A percentile compares a stretch with the other conserved stretches of the same genome.
phyloP scores from a whole-genome alignment of 2,113 vertebrate species.

The Zapus hudsonius region DNA sequence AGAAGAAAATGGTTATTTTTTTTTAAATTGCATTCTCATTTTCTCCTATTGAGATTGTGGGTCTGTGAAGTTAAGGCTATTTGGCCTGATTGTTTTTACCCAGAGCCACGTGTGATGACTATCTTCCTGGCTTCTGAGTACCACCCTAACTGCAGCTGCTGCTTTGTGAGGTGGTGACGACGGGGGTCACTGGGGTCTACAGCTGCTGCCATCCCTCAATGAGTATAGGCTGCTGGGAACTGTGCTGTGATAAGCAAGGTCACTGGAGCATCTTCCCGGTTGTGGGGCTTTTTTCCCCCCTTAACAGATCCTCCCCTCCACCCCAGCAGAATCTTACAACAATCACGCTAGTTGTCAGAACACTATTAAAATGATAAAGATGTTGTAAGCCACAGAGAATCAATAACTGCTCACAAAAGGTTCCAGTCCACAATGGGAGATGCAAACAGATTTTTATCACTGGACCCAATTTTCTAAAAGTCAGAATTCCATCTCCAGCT shows the following conservation, averaged over 20 bases:
- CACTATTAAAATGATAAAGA: slow-evolving; percentile 57
- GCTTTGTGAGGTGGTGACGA: not conserved
- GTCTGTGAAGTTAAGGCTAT: not conserved
- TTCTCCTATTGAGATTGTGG: not conserved
- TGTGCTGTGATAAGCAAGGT: not conserved
- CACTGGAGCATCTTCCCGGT: not conserved
- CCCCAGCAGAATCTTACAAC: not conserved
- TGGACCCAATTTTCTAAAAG: slow-evolving; percentile 15
- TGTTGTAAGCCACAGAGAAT: slow-evolving; percentile 50
- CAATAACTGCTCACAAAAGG: slow-evolving; percentile 38
- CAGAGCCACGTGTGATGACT: not conserved
- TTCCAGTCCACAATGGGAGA: slow-evolving; percentile 18
- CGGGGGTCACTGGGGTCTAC: not conserved
- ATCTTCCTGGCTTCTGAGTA: not conserved
- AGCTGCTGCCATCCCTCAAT: not conserved
- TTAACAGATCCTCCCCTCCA: not conserved
- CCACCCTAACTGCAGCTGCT: not conserved
- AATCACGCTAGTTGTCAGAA: slow-evolving; percentile 11
- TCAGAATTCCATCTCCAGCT: not conserved
- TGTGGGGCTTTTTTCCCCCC: not conserved
- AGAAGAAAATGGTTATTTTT: not conserved
- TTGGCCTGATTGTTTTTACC: not conserved
- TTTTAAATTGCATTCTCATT: not conserved
- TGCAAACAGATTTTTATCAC: slow-evolving; percentile 53
- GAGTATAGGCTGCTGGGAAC: not conserved